phyloP scores from a whole-genome alignment of 2,113 vertebrate species.

The Riparia riparia region DNA sequence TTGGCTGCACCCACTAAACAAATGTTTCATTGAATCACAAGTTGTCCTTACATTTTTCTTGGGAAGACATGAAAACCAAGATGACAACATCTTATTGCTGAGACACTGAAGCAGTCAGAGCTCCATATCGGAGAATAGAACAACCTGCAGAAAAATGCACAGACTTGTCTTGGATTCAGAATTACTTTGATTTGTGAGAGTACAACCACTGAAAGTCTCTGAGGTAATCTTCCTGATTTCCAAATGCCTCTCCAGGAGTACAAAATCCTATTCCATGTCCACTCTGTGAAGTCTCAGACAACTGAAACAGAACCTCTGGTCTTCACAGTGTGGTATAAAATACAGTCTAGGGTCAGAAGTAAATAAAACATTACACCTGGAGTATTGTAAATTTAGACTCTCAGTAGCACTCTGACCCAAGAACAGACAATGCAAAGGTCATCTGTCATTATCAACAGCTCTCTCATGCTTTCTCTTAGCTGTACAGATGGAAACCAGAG shows the following conservation, averaged over 20 bases:
- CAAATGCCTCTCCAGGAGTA: not conserved
- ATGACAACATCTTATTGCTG: not conserved
- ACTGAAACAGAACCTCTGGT: not conserved
- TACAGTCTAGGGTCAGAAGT: not conserved
- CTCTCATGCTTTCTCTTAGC: not conserved
- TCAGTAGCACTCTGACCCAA: not conserved
- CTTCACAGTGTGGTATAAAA: not conserved
- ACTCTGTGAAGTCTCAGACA: not conserved
- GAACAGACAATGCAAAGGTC: not conserved
- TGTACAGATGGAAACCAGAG: not conserved
- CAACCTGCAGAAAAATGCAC: not conserved
- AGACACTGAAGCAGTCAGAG: not conserved
- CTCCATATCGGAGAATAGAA: not conserved
- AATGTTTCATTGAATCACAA: not conserved
- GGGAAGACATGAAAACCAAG: not conserved
- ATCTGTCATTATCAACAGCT: not conserved
- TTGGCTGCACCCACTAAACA: not conserved
- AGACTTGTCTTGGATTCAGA: not conserved
- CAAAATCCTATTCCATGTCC: not conserved
- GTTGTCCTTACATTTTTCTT: not conserved
- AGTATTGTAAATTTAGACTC: not conserved
- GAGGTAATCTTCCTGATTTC: not conserved
- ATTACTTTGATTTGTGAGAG: not conserved
- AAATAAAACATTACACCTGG: not conserved
- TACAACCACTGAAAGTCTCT: not conserved